Base-by-base conservation (phyloP, 1,140 invertebrate genomes). In the Drosophila pseudoananassae region DNA sequence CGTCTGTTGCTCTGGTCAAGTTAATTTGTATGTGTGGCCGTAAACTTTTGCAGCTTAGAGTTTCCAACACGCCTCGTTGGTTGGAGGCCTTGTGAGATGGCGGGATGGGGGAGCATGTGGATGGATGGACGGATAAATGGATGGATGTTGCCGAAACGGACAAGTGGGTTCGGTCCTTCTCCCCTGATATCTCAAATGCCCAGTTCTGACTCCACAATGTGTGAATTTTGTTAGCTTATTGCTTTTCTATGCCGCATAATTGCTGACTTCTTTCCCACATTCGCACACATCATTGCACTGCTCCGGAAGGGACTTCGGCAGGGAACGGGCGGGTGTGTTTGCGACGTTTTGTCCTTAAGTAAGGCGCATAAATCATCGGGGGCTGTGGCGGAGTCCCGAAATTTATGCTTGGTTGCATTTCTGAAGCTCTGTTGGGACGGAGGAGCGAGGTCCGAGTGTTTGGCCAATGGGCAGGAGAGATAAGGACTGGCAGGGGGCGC, bases 141-240 rank as follows among this genome's bases (percentile, higher is more conserved):
- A 75, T 43, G 50, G 61, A 40, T 43, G 51, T 33, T 66, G 17
- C 57, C 14, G 54, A 50, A 69, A 47, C 25, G 57, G 57, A 71
- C 27, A 38, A 50, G 23, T 31, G 53, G 59, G 38, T 71, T 31
- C 7, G 45, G 40, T 38, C 25, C 46, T 55, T 36, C 73, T 63
- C 76, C 31, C 58, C 43, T 60, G 68, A 81, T 85, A 85, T 85
- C 81, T 85, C 74, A 82, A 85, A 88, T 82, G 78, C 80, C 78
- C 81, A 85, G 78, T 71, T 87, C 59, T 46, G 52, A 14, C 60
- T 52, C 49, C 81, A 82, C 83, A 88, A 85, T 85, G 82, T 85
- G 82, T 85, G 82, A 87, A 87, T 85, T 85, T 82, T 85, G 81
- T 85, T 85, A 82, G 81, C 82, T 85, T 85, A 85, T 85, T 85